Conservation (phyloP, 2,888 invertebrate species). For the Tenthredo livida region DNA sequence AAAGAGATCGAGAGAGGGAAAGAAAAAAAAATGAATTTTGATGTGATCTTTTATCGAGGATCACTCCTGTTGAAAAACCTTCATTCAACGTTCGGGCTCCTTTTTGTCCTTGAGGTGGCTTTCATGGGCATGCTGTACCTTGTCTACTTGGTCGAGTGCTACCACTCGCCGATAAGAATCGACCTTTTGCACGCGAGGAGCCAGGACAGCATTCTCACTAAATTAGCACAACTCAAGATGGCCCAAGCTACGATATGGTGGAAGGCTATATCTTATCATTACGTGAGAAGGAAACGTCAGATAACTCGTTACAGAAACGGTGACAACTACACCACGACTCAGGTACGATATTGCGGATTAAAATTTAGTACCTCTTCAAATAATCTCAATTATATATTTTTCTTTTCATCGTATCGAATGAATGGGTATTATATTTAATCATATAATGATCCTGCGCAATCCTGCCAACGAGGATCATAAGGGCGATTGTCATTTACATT, state of each 20-base stretch:
- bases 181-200: slow-evolving; percentile 84
- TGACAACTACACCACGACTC: slow-evolving; percentile 90
- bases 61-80: slow-evolving; percentile 20
- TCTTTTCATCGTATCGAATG: not conserved
- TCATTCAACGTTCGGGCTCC: slow-evolving; percentile 10
- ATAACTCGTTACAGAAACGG: slow-evolving; percentile 90
- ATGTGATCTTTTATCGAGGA: slow-evolving; percentile 18
- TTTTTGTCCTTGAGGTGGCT: slow-evolving; percentile 78
- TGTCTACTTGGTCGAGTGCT: slow-evolving; percentile 91
- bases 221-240: slow-evolving; percentile 84
- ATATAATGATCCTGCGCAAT: not conserved
- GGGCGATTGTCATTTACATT: not conserved
- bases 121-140: slow-evolving; percentile 89
- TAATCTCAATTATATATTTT: not conserved
- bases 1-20: no score
- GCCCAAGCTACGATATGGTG: slow-evolving; percentile 91
- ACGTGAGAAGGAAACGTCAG: slow-evolving; percentile 87
- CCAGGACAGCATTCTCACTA: slow-evolving; percentile 84
- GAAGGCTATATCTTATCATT: slow-evolving; percentile 93
- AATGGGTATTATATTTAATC: not conserved
- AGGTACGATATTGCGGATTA: slow-evolving; percentile 80
- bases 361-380: not conserved
- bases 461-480: not conserved
- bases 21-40: not conserved
- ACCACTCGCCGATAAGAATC: slow-evolving; percentile 88